Conservation (phyloP, 2,797 vertebrate species). For the Graptemys geographica region DNA sequence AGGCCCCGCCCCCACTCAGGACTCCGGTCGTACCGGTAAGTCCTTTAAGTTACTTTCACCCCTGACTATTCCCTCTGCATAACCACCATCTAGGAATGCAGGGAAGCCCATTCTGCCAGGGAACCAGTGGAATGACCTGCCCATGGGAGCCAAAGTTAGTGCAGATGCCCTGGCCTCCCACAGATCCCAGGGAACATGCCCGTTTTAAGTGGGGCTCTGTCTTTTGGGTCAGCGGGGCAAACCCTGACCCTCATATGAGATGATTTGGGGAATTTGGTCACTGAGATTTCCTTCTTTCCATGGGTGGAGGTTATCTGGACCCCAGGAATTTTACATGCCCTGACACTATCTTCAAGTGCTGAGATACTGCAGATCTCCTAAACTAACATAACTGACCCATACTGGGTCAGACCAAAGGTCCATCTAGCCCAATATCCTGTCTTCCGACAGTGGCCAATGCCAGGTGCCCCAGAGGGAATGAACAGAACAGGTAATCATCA, state of each 20-base stretch:
- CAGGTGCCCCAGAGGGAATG: too few species aligned
- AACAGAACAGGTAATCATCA: too few species aligned
- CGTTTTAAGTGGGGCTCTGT: neutral
- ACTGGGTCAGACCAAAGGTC: too few species aligned
- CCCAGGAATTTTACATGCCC: neutral
- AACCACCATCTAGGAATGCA: conserved; percentile 58
- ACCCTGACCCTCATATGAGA: neutral
- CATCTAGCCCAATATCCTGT: too few species aligned
- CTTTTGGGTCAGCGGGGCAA: neutral
- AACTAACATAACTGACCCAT: neutral
- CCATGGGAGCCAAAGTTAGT: conserved; percentile 24
- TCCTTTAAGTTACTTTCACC: too few species aligned
- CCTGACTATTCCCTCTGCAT: conserved; percentile 55
- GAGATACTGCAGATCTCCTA: neutral
- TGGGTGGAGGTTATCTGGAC: neutral
- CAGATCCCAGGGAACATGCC: conserved; percentile 43
- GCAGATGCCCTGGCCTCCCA: conserved; percentile 51
- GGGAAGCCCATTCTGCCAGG: conserved; percentile 37
- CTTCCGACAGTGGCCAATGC: too few species aligned
- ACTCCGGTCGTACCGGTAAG: too few species aligned
- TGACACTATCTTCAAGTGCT: neutral
- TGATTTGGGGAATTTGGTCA: neutral
- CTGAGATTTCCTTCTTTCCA: conserved; percentile 38
- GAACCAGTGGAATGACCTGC: conserved; percentile 52
- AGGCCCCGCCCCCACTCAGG: too few species aligned